phyloP scores from a whole-genome alignment of 1,140 invertebrate genomes.

The Tetraneura akinire region DNA sequence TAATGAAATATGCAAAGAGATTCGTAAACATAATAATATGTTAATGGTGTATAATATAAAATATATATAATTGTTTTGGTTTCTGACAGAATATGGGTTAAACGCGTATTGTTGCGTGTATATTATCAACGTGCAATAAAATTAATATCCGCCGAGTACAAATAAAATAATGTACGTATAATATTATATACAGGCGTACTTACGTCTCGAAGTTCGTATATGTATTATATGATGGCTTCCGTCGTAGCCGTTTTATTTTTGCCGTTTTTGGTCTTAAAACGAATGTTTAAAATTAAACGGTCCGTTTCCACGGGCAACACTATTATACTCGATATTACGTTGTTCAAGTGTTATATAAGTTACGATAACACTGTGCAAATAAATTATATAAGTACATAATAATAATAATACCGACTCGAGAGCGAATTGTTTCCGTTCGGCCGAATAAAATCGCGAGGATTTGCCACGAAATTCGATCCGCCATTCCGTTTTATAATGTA shows the following conservation, averaged over 20 bases:
- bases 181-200: too few relatives aligned
- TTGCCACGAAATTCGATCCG: too few relatives aligned
- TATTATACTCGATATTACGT: slow-evolving; percentile 38
- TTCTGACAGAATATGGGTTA: slow-evolving; percentile 12
- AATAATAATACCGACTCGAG: not conserved
- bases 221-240: too few relatives aligned
- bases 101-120: too few relatives aligned
- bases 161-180: not conserved
- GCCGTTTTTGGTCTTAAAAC: slow-evolving; percentile 34
- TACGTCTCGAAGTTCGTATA: too few relatives aligned
- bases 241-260: too few relatives aligned
- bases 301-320: slow-evolving; percentile 37
- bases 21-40: too few relatives aligned
- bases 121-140: slow-evolving; percentile 9
- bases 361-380: slow-evolving; percentile 27
- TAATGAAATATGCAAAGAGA: too few relatives aligned
- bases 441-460: slow-evolving; percentile 10
- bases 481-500: slow-evolving; percentile 3
- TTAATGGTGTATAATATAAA: too few relatives aligned
- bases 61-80: too few relatives aligned
- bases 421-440: slow-evolving; percentile 36
- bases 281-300: slow-evolving; percentile 42
- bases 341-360: slow-evolving; percentile 12
- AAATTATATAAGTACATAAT: slow-evolving; percentile 48
- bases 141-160: slow-evolving; percentile 18